phyloP scores from a whole-genome alignment of 2,888 invertebrate species.

The Microctonus aethiopoides region DNA sequence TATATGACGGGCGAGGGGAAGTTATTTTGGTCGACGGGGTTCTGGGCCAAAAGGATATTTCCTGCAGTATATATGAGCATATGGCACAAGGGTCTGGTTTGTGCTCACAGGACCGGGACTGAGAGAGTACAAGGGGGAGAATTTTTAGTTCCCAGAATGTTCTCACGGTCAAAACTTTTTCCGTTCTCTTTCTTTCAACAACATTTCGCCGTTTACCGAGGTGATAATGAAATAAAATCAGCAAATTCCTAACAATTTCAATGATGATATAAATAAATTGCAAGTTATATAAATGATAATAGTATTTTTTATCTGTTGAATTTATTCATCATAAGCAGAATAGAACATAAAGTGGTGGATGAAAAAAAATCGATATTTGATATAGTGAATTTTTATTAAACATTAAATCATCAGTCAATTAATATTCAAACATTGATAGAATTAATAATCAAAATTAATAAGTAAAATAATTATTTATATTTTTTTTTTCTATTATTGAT shows the following conservation, averaged over 20 bases:
- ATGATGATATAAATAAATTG: no score
- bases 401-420: no score
- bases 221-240: background rate
- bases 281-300: no score
- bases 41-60: slow-evolving; percentile 51
- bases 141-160: slow-evolving; percentile 62
- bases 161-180: slow-evolving; percentile 66
- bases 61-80: slow-evolving; percentile 62
- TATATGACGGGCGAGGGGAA: slow-evolving; percentile 21
- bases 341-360: no score
- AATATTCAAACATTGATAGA: no score
- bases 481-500: no score
- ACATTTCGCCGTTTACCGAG: slow-evolving; percentile 20
- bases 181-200: slow-evolving; percentile 40
- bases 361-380: slow-evolving; percentile 12
- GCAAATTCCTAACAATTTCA: background rate
- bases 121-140: slow-evolving; percentile 45
- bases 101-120: slow-evolving; percentile 43
- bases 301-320: no score
- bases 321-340: no score
- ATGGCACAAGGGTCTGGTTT: slow-evolving; percentile 55
- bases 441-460: no score
- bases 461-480: no score
- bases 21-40: slow-evolving; percentile 38
- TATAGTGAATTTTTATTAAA: no score